Evolutionary conservation across 1,140 invertebrate species (phyloP), one percentile per base, ranked within the genome.

Genomic region (Papilio glaucus): DNA sequence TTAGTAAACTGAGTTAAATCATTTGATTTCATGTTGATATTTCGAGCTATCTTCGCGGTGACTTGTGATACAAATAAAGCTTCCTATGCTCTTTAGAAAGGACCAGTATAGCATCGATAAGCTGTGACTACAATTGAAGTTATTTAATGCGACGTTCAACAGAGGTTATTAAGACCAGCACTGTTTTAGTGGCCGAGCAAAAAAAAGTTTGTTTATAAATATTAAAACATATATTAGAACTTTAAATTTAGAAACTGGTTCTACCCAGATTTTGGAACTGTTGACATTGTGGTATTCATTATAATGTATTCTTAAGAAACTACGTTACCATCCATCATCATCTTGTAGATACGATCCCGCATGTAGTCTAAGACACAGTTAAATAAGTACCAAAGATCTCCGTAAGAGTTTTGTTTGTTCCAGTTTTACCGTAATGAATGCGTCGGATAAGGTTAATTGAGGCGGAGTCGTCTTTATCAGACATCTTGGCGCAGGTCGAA

Each of bases 361-460:
- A 68, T 24, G 21, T 21, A 68, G 21, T n/a, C 6, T 26, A 65
- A 39, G 83, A 88, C 82, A 86, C 84, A 85, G 85, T 86, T 88
- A 88, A 85, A 88, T 82, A 85, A 86, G 87, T 88, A 90, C 88
- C 85, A 73, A 70, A 74, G 71, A 83, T 89, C 86, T 87, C 10
- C 4, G 80, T 79, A 76, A 76, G 77, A 82, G 77, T 83, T 88
- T 85, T 88, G 86, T 91, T 85, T 89, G 89, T 91, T 89, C 89
- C 87, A 86, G 85, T 90, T 89, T n/a, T 85, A 80, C 74, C 72
- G 83, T 90, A 88, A 90, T 90, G 85, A 90, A 89, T 87, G 84
- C 82, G 77, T 77, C 75, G 80, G 76, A 76, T 80, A 84, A 87
- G 85, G 88, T 89, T 91, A 91, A 89, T 88, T 86, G 85, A 85